Conservation (phyloP, 2,888 invertebrate species). For the Portevinia maculata region DNA sequence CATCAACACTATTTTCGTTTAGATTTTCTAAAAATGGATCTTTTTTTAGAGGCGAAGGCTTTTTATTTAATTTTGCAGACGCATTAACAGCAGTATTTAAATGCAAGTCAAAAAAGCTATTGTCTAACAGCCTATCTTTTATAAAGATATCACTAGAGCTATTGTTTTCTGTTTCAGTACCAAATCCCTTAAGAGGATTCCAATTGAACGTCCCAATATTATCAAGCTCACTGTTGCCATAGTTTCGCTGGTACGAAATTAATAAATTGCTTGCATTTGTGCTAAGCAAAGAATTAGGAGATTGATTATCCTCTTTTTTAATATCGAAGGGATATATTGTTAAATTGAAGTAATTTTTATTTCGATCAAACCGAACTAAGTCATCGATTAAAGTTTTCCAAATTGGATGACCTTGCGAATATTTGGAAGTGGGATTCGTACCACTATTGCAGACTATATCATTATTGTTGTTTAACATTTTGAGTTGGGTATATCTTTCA, state of each 20-base stretch:
- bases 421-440: background rate
- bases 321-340: conserved; percentile 44
- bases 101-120: conserved; percentile 58
- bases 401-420: conserved; percentile 20
- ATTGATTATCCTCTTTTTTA: conserved; percentile 7
- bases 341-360: conserved; percentile 26
- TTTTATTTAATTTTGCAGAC: conserved; percentile 11
- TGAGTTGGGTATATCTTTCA: background rate
- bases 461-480: background rate
- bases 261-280: background rate
- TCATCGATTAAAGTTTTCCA: conserved; percentile 37
- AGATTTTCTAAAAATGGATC: conserved; percentile 38
- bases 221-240: background rate
- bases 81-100: conserved; percentile 44
- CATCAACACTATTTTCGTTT: conserved; percentile 21
- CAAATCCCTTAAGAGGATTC: background rate
- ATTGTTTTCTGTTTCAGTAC: conserved; percentile 8
- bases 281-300: conserved; percentile 1
- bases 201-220: background rate
- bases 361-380: conserved; percentile 19
- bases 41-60: conserved; percentile 23
- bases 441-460: background rate
- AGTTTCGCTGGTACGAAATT: conserved; percentile 3
- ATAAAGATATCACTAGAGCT: conserved; percentile 18
- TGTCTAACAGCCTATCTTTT: conserved; percentile 36